phyloP scores from a whole-genome alignment of 2,797 vertebrate genomes.

The Schizopygopsis pylzovi region DNA sequence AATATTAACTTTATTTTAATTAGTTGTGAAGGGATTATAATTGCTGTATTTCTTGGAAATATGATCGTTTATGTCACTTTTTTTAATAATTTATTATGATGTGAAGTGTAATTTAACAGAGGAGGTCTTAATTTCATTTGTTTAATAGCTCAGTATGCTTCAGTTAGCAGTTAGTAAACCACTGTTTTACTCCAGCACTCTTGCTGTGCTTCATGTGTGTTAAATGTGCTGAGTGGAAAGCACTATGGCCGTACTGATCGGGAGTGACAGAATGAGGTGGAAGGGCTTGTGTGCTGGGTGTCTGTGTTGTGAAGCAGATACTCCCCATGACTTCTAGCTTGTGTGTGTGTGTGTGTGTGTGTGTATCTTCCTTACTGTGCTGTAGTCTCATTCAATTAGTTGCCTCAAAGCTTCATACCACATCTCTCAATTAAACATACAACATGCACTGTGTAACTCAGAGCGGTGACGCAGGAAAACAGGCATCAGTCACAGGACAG shows the following conservation, averaged over 20 bases:
- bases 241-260: conserved; percentile 44
- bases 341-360: background rate
- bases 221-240: conserved; percentile 39
- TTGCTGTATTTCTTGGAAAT: background rate
- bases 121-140: background rate
- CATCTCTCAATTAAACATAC: conserved; percentile 19
- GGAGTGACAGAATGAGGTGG: conserved; percentile 61
- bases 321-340: conserved; percentile 1
- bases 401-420: conserved; percentile 5
- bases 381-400: conserved; percentile 48
- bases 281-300: conserved; percentile 33
- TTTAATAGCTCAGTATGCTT: conserved; percentile 6
- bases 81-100: background rate
- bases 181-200: conserved; percentile 9
- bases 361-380: conserved; percentile 1
- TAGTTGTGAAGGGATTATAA: background rate
- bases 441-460: conserved; percentile 28
- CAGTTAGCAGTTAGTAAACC: conserved; percentile 37
- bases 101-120: no score
- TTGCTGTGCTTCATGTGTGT: conserved; percentile 42
- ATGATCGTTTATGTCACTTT: background rate
- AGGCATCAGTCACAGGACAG: background rate
- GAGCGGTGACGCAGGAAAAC: background rate
- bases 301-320: conserved; percentile 22
- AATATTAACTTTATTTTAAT: background rate